A percentile compares a stretch with the other conserved stretches of the same genome.
Evolutionary conservation across 2,888 invertebrate genomes (phyloP).

Genomic region (Ennomos fuscantarius): DNA sequence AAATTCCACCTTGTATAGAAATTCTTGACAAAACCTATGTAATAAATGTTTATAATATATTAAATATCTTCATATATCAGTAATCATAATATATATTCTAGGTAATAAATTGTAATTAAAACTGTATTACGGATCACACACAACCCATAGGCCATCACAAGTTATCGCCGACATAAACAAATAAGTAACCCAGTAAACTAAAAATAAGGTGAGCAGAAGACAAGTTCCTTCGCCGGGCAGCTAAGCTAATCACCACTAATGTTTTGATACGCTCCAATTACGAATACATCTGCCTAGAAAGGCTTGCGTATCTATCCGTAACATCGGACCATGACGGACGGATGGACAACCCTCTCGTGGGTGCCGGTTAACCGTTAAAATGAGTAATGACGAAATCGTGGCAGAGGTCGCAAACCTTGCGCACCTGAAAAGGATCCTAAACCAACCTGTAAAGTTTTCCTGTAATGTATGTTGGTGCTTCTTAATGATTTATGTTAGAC

Average conservation of each 20-base stretch:
- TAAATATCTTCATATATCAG: no score
- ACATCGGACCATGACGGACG: conserved; percentile 55
- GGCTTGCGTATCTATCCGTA: conserved; percentile 53
- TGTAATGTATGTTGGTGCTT: no score
- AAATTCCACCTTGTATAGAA: no score
- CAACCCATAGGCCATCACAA: no score
- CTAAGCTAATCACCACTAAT: conserved; percentile 58
- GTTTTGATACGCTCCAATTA: conserved; percentile 84
- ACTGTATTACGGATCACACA: no score
- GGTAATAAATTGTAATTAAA: no score
- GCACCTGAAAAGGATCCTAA: neutral
- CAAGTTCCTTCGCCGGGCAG: conserved; percentile 29
- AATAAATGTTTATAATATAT: no score
- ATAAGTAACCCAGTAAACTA: neutral
- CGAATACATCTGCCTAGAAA: conserved; percentile 77
- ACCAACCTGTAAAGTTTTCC: no score
- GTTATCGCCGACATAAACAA: neutral
- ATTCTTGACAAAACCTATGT: no score
- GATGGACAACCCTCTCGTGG: conserved; percentile 68
- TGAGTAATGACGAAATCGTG: conserved; percentile 69
- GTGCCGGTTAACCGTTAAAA: conserved; percentile 80
- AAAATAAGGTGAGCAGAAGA: conserved; percentile 23
- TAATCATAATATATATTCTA: no score
- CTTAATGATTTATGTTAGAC: no score
- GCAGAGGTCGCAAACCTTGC: conserved; percentile 55